A percentile compares a stretch with the other conserved stretches of the same genome.
phyloP scores from a whole-genome alignment of 2,797 vertebrate species.

The Lagocephalus sceleratus region DNA sequence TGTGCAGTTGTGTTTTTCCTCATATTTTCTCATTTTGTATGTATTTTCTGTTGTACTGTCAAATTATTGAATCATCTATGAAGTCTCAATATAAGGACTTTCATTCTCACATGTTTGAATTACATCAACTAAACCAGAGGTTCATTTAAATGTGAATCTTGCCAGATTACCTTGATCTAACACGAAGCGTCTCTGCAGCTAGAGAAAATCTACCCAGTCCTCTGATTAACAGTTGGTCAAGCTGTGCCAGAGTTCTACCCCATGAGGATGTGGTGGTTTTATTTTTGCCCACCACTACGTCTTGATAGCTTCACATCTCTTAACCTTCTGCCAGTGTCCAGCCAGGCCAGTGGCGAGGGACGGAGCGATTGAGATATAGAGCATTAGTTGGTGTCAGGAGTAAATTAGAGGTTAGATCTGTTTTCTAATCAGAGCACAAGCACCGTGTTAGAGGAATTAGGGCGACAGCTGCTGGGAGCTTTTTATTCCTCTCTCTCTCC shows the following conservation, averaged over 20 bases:
- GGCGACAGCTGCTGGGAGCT: slow-evolving; percentile 90
- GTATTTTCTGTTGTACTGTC: not conserved
- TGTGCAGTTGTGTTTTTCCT: not conserved
- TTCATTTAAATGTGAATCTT: too few species aligned
- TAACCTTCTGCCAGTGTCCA: slow-evolving; percentile 29
- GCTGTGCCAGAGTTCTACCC: not conserved
- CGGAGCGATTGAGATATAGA: slow-evolving; percentile 84
- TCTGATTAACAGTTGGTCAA: slow-evolving; percentile 4
- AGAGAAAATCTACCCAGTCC: slow-evolving; percentile 8
- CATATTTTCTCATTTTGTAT: not conserved
- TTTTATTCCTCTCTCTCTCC: slow-evolving; percentile 72
- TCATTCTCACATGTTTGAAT: too few species aligned
- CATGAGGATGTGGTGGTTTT: not conserved
- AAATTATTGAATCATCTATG: not conserved
- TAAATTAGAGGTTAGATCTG: slow-evolving; percentile 95
- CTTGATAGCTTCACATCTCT: not conserved
- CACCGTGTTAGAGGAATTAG: slow-evolving; percentile 94
- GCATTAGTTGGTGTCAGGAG: slow-evolving; percentile 92
- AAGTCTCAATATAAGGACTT: too few species aligned
- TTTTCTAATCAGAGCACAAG: slow-evolving; percentile 99
- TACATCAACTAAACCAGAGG: too few species aligned
- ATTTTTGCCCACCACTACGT: not conserved
- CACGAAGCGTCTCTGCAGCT: not conserved
- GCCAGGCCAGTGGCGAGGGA: slow-evolving; percentile 62
- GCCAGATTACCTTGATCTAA: too few species aligned